A percentile compares a stretch with the other conserved stretches of the same genome.
Evolutionary conservation across 1,140 invertebrate species (phyloP).

Genomic region (Brachionus rubens): DNA sequence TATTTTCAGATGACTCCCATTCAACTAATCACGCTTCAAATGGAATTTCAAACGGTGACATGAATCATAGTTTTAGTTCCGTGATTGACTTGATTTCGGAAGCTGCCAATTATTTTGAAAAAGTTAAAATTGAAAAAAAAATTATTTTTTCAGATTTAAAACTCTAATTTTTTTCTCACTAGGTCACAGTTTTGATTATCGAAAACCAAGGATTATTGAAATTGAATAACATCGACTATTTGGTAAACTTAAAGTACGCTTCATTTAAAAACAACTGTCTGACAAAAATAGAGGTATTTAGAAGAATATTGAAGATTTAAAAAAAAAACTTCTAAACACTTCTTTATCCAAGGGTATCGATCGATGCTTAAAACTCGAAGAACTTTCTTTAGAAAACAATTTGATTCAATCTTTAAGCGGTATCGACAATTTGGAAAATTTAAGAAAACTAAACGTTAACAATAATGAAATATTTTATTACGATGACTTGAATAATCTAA

Average conservation of each 20-base stretch:
- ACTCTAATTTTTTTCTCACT: neutral
- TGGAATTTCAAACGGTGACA: neutral
- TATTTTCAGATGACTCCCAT: constrained; percentile 4
- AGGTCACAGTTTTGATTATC: constrained; percentile 31
- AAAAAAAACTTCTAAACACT: neutral
- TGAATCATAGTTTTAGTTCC: neutral
- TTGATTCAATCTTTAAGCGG: constrained; percentile 77
- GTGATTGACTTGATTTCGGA: neutral
- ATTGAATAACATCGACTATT: constrained; percentile 26
- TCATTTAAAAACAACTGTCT: constrained; percentile 59
- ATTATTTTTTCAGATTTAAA: too few species aligned
- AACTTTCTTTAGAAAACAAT: constrained; percentile 83
- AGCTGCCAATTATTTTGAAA: constrained; percentile 8
- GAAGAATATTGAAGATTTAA: neutral
- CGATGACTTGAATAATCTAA: constrained; percentile 51
- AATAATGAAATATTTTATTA: constrained; percentile 74
- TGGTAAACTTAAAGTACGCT: constrained; percentile 54
- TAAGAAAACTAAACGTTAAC: constrained; percentile 82
- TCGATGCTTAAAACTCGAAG: constrained; percentile 53
- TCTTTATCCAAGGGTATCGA: constrained; percentile 54
- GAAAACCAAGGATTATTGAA: constrained; percentile 5
- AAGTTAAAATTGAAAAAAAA: neutral
- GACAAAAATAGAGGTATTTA: constrained; percentile 56
- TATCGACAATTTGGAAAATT: constrained; percentile 72
- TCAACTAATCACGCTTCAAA: neutral